A percentile compares a stretch with the other conserved stretches of the same genome.
phyloP scores from a whole-genome alignment of 2,113 vertebrate species.

The Pomatorhinus ruficollis region DNA sequence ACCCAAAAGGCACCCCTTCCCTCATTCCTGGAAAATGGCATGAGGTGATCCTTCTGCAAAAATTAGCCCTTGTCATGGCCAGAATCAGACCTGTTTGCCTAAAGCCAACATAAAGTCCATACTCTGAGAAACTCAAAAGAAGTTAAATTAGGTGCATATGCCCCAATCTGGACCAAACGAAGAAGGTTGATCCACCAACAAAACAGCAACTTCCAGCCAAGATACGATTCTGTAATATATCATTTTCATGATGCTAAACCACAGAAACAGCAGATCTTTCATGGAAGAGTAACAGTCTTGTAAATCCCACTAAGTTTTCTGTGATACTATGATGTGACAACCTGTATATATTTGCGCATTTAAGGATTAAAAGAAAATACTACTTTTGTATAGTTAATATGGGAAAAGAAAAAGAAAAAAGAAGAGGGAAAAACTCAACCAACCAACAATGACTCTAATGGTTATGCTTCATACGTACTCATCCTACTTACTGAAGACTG shows the following conservation, averaged over 20 bases:
- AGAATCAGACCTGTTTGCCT: not conserved
- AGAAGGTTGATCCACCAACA: not conserved
- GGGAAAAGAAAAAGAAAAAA: too few relatives aligned
- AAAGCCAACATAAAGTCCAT: not conserved
- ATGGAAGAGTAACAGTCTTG: not conserved
- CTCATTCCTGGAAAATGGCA: not conserved
- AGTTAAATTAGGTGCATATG: not conserved
- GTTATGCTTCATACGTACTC: not conserved
- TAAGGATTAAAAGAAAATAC: not conserved
- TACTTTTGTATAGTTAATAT: not conserved
- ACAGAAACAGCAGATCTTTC: not conserved
- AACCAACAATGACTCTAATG: not conserved
- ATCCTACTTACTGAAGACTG: not conserved
- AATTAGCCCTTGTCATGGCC: not conserved
- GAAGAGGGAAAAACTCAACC: rapidly evolving
- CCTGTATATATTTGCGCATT: not conserved
- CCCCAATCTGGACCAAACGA: not conserved
- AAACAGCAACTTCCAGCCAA: not conserved
- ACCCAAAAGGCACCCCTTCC: not conserved
- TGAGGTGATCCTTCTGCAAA: not conserved
- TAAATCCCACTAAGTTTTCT: not conserved
- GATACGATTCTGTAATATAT: not conserved
- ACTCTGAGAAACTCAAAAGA: not conserved
- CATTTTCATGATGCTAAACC: not conserved
- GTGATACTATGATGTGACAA: not conserved